Conservation (phyloP, 2,113 vertebrate species). For the Pyxicephalus adspersus region DNA sequence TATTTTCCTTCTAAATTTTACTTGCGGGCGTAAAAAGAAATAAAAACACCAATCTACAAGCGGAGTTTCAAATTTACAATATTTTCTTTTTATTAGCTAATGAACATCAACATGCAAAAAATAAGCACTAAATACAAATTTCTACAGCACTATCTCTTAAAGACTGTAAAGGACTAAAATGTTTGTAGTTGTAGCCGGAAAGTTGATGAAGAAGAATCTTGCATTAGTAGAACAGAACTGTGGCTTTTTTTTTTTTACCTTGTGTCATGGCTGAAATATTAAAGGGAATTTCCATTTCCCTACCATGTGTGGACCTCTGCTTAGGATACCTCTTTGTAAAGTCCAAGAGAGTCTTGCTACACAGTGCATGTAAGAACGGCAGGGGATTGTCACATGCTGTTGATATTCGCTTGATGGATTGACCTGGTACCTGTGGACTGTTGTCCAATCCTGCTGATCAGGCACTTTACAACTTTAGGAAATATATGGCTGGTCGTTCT, state of each 20-base stretch:
- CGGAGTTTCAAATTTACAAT: constrained; percentile 84
- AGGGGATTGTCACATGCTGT: too few relatives aligned
- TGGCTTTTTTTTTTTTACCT: constrained; percentile 65
- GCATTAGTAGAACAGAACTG: constrained; percentile 68
- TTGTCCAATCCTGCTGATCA: too few relatives aligned
- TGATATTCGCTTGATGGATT: too few relatives aligned
- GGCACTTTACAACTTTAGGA: too few relatives aligned
- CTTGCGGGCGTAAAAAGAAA: constrained; percentile 64
- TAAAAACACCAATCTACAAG: constrained; percentile 74
- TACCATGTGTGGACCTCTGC: too few relatives aligned
- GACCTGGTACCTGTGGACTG: too few relatives aligned
- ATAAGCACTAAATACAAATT: constrained; percentile 83
- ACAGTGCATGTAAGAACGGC: too few relatives aligned
- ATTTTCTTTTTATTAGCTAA: constrained; percentile 88
- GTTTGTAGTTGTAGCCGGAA: constrained; percentile 60
- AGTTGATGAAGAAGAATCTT: constrained; percentile 65
- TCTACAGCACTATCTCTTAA: constrained; percentile 72
- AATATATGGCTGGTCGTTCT: too few relatives aligned
- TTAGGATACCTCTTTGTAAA: too few relatives aligned
- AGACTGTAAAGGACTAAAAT: constrained; percentile 68
- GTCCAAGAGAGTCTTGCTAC: too few relatives aligned
- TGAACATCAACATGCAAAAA: constrained; percentile 89
- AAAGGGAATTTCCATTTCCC: background rate
- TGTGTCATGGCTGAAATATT: constrained; percentile 57
- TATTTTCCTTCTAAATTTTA: background rate